Evolutionary conservation across 2,113 vertebrate genomes (phyloP).

Genomic region (Arothron firmamentum): DNA sequence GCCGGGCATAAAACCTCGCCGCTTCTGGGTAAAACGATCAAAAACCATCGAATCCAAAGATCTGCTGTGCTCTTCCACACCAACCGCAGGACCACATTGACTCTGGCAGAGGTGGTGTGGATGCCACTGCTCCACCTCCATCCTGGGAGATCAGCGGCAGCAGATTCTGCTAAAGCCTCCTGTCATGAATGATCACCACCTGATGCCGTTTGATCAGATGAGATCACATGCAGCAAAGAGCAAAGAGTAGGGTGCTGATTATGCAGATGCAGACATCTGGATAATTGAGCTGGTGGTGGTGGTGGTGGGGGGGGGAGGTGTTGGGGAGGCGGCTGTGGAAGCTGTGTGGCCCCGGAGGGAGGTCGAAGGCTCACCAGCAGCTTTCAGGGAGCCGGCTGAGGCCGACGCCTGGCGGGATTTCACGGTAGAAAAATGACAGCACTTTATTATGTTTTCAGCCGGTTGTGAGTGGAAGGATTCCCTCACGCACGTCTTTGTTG

Average conservation of each 20-base stretch:
- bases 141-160: too few relatives aligned
- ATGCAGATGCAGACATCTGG: conserved; percentile 74
- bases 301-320: conserved; percentile 26
- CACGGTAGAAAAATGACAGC: conserved; percentile 68
- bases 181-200: too few relatives aligned
- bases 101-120: too few relatives aligned
- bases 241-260: conserved; percentile 70
- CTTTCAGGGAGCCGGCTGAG: conserved; percentile 46
- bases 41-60: too few relatives aligned
- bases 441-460: conserved; percentile 68
- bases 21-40: too few relatives aligned
- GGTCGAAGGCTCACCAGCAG: conserved; percentile 61
- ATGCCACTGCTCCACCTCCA: too few relatives aligned
- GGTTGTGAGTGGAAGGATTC: too few relatives aligned
- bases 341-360: conserved; percentile 55
- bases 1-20: too few relatives aligned
- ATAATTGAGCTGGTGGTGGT: conserved; percentile 73
- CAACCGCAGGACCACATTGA: too few relatives aligned
- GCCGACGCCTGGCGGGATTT: conserved; percentile 14
- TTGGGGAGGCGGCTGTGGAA: conserved; percentile 63
- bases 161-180: too few relatives aligned
- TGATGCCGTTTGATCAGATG: conserved; percentile 64
- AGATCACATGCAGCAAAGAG: conserved; percentile 59
- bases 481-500: too few relatives aligned
- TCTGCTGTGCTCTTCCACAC: too few relatives aligned